Evolutionary conservation across 2,888 invertebrate species (phyloP).

Genomic region (Panzeria rudis): DNA sequence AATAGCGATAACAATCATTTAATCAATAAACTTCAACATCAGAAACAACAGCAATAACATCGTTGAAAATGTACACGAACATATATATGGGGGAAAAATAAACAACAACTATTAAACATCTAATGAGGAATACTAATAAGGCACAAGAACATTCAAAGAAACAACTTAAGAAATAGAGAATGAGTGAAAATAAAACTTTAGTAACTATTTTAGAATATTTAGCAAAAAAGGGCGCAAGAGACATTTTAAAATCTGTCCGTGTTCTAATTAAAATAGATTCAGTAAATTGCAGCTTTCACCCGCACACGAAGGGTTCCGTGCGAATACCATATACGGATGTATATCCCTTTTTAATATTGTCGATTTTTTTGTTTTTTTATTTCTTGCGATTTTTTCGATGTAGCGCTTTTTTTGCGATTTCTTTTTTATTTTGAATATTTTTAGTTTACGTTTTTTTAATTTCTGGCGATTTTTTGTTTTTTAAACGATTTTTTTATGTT

Average conservation of each 20-base stretch:
- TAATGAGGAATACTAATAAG: constrained; percentile 53
- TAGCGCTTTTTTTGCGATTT: too few species aligned
- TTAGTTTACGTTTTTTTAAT: too few species aligned
- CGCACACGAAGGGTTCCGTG: too few species aligned
- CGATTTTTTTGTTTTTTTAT: too few species aligned
- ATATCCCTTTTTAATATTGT: too few species aligned
- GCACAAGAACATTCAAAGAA: constrained; percentile 39
- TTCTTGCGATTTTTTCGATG: too few species aligned
- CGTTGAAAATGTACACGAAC: neutral
- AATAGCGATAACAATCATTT: constrained; percentile 69
- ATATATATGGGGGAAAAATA: neutral
- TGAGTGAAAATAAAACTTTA: constrained; percentile 16
- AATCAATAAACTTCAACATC: constrained; percentile 66
- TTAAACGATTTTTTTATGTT: too few species aligned
- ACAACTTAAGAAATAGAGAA: neutral
- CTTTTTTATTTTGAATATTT: too few species aligned
- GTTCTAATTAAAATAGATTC: too few species aligned
- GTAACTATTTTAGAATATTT: neutral
- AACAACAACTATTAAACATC: constrained; percentile 21
- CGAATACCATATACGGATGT: too few species aligned
- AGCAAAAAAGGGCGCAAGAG: neutral
- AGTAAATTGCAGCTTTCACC: too few species aligned
- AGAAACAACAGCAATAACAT: constrained; percentile 9
- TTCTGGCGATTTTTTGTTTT: too few species aligned
- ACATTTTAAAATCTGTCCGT: neutral